Evolutionary conservation across 2,113 vertebrate species (phyloP).

Genomic region (Clinocottus analis): DNA sequence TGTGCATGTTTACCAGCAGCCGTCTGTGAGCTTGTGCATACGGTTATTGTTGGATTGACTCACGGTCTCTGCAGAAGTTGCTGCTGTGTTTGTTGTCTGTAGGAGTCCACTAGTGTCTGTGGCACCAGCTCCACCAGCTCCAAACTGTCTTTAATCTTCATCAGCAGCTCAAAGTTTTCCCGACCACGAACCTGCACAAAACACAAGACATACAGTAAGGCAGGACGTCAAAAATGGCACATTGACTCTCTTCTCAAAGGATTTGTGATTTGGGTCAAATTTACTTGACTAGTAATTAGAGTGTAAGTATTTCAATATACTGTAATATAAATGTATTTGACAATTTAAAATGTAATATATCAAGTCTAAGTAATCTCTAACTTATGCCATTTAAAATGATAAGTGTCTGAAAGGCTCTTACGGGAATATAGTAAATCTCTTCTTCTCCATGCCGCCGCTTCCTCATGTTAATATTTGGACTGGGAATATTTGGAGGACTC

Average conservation of each 20-base stretch:
- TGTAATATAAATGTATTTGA: background rate
- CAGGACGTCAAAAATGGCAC: background rate
- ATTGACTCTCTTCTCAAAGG: background rate
- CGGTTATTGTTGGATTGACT: conserved; percentile 71
- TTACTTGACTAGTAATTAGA: background rate
- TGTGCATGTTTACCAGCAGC: background rate
- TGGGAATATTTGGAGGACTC: conserved; percentile 88
- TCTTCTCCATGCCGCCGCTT: conserved; percentile 94
- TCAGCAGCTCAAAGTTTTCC: conserved; percentile 97
- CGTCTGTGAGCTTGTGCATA: conserved; percentile 1
- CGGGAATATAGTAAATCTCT: conserved; percentile 94
- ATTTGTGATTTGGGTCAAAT: background rate
- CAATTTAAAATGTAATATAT: background rate
- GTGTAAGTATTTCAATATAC: background rate
- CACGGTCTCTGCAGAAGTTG: conserved; percentile 96
- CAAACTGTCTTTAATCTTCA: conserved; percentile 98
- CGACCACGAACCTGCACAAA: conserved; percentile 90
- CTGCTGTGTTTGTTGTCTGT: conserved; percentile 94
- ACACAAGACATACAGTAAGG: background rate
- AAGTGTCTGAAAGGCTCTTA: conserved; percentile 71
- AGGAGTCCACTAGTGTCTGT: conserved; percentile 92
- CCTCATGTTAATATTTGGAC: conserved; percentile 88
- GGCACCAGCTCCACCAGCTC: conserved; percentile 96
- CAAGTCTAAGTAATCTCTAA: background rate
- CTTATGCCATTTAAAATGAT: background rate